These are phyloP conservation scores for Chaenocephalus aceratus DNA, from an alignment of 2,113 vertebrate genomes.

Conservation along the genomic window DNA sequence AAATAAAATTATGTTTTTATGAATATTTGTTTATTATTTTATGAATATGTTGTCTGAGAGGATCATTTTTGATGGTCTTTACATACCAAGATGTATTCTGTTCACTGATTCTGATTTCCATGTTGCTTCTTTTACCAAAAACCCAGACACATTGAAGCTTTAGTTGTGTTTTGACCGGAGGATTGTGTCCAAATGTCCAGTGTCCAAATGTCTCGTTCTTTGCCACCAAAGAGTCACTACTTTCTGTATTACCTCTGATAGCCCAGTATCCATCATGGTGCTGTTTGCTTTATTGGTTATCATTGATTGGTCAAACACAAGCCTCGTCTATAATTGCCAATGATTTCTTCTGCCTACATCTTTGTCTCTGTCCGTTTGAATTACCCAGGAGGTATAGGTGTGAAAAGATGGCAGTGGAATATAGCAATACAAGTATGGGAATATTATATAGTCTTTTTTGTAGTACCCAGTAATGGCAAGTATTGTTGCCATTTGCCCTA, in stretches of 20 bases:
- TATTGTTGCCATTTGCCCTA: neutral
- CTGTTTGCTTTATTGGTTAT: neutral
- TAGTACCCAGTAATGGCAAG: too few species aligned
- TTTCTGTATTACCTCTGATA: neutral
- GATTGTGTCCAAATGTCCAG: too few species aligned
- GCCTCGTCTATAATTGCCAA: neutral
- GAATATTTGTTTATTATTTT: too few species aligned
- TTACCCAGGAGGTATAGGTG: neutral
- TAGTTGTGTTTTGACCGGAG: neutral
- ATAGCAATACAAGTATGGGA: neutral
- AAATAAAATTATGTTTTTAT: too few species aligned
- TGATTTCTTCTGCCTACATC: neutral
- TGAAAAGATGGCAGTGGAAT: neutral
- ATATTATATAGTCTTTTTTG: too few species aligned
- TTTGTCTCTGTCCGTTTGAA: neutral
- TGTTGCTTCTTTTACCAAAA: too few species aligned
- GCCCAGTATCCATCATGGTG: neutral
- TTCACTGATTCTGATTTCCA: too few species aligned
- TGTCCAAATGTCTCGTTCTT: neutral
- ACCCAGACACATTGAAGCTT: neutral
- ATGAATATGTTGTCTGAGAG: too few species aligned
- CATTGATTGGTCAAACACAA: neutral
- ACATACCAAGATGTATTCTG: too few species aligned
- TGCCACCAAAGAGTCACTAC: neutral
- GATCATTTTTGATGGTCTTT: too few species aligned